Conservation (phyloP, 2,797 vertebrate species). For the Leptodactylus fallax region DNA sequence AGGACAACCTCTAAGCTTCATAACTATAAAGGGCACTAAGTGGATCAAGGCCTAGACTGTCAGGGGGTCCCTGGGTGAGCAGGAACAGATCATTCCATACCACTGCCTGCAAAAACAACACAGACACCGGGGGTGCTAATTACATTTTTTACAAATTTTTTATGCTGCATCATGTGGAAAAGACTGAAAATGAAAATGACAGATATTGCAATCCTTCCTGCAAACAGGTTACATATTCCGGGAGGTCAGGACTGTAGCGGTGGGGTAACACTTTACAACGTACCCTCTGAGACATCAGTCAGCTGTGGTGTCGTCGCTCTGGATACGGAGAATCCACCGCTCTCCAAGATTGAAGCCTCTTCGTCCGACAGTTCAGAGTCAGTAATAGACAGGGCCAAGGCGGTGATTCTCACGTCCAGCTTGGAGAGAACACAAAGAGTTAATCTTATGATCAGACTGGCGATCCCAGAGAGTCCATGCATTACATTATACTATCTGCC, state of each 20-base stretch:
- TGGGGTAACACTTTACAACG: not conserved
- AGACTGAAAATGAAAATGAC: not conserved
- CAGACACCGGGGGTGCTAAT: no score
- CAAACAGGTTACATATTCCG: not conserved
- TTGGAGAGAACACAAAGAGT: conserved; percentile 68
- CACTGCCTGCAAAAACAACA: no score
- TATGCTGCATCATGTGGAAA: not conserved
- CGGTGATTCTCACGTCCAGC: conserved; percentile 96
- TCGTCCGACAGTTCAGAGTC: conserved; percentile 98
- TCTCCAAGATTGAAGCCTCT: conserved; percentile 96
- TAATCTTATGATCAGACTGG: not conserved
- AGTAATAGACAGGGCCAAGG: conserved; percentile 96
- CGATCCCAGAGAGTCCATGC: no score
- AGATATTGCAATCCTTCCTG: not conserved
- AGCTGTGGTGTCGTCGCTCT: conserved; percentile 96
- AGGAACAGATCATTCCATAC: no score
- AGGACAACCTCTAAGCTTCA: no score
- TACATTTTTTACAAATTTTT: not conserved
- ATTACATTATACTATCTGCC: no score
- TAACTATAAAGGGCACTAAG: no score
- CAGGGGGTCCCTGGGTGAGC: no score
- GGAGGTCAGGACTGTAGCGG: not conserved
- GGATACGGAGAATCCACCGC: conserved; percentile 96
- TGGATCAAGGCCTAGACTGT: no score
- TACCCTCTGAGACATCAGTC: conserved; percentile 94